Conservation (phyloP, 2,797 vertebrate genomes). For the Chelon labrosus region DNA sequence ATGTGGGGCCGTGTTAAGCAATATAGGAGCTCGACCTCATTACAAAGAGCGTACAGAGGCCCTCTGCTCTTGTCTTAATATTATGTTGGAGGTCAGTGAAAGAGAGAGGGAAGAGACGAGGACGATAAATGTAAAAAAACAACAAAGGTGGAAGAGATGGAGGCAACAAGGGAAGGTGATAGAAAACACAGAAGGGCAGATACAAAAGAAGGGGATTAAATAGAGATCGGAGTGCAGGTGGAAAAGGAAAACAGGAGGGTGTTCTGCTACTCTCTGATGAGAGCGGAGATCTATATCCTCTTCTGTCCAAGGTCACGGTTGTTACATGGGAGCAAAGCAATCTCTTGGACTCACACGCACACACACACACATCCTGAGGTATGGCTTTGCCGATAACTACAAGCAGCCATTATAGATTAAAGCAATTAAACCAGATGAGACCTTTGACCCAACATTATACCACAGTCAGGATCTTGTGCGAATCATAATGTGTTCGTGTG, state of each 20-base stretch:
- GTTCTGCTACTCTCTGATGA: slow-evolving; percentile 61
- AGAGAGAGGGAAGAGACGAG: slow-evolving; percentile 17
- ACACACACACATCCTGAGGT: slow-evolving; percentile 62
- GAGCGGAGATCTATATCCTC: slow-evolving; percentile 76
- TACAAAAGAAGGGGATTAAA: slow-evolving; percentile 40
- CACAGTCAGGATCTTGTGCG: slow-evolving; percentile 66
- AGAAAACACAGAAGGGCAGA: slow-evolving; percentile 42
- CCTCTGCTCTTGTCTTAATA: slow-evolving; percentile 39
- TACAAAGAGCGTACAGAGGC: slow-evolving; percentile 47
- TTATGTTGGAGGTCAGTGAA: slow-evolving; percentile 52
- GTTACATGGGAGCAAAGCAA: slow-evolving; percentile 76
- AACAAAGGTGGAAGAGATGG: slow-evolving; percentile 41
- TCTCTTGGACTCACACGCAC: slow-evolving; percentile 57
- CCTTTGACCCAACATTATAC: slow-evolving; percentile 80
- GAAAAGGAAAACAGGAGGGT: slow-evolving; percentile 51
- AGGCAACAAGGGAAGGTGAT: slow-evolving; percentile 35
- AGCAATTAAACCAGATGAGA: slow-evolving; percentile 81
- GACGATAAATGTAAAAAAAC: slow-evolving; percentile 40
- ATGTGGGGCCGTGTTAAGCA: slow-evolving; percentile 46
- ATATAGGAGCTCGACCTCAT: slow-evolving; percentile 54
- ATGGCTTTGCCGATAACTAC: slow-evolving; percentile 80
- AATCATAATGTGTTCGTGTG: slow-evolving; percentile 61
- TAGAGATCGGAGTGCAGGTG: slow-evolving; percentile 32
- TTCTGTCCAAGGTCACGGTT: slow-evolving; percentile 81
- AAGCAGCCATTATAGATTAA: slow-evolving; percentile 82